phyloP scores from a whole-genome alignment of 2,113 vertebrate genomes.

The Stigmatopora argus region DNA sequence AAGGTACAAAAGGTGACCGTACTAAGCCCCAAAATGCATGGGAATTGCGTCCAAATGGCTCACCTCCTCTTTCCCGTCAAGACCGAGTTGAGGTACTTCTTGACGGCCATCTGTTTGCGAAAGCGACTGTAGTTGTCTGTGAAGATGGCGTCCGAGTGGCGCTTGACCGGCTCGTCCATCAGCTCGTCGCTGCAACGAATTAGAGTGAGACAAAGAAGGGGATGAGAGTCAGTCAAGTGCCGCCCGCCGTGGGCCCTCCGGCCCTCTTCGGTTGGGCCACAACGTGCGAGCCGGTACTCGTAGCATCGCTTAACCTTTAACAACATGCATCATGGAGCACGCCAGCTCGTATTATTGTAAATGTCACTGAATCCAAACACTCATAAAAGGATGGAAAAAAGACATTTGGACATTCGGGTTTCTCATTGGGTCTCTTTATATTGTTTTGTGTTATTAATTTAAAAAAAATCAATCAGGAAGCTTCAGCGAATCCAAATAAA shows the following conservation, averaged over 20 bases:
- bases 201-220: background rate
- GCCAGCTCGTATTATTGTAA: conserved; percentile 20
- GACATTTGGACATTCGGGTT: background rate
- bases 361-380: conserved; percentile 17
- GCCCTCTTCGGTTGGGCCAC: conserved; percentile 2
- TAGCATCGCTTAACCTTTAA: conserved; percentile 57
- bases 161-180: conserved; percentile 83
- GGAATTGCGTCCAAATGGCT: background rate
- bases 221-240: background rate
- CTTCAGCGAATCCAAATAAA: too few relatives aligned
- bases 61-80: conserved; percentile 92
- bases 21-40: background rate
- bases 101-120: conserved; percentile 92
- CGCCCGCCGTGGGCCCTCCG: background rate
- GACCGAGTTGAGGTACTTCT: conserved; percentile 92
- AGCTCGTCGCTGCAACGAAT: conserved; percentile 66
- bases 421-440: background rate
- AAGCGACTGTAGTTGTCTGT: conserved; percentile 96
- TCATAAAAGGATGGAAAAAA: background rate
- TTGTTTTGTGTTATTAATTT: too few relatives aligned
- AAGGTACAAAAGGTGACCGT: background rate
- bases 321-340: conserved; percentile 37
- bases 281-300: conserved; percentile 10
- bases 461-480: too few relatives aligned
- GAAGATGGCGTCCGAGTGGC: conserved; percentile 93